Conservation (phyloP, 92 coral and sea anemone genomes). For the Siderastrea radians region DNA sequence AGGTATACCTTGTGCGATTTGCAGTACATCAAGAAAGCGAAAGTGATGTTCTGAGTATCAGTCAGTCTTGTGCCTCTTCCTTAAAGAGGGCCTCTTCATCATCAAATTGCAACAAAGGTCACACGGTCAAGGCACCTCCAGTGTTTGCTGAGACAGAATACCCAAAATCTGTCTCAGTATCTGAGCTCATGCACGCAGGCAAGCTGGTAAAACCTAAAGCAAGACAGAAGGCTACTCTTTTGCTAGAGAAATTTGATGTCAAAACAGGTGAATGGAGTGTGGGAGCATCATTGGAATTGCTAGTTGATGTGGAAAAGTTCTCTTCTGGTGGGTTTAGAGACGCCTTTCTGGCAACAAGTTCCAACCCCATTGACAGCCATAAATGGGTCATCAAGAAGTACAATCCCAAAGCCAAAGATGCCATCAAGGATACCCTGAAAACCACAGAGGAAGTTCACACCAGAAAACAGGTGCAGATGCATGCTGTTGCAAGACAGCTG, state of each 20-base stretch:
- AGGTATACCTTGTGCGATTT: too few species aligned
- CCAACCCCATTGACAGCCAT: conserved; percentile 1
- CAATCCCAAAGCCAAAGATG: conserved; percentile 40
- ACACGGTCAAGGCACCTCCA: too few species aligned
- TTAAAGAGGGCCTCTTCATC: too few species aligned
- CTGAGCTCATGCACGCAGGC: conserved; percentile 68
- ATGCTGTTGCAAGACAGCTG: conserved; percentile 70
- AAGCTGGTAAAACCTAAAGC: conserved; percentile 72
- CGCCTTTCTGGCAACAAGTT: conserved; percentile 66
- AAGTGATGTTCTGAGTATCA: too few species aligned
- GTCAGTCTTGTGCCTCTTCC: too few species aligned
- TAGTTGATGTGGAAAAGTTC: conserved; percentile 11
- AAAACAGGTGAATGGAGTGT: conserved; percentile 7
- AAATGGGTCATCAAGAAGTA: conserved; percentile 75
- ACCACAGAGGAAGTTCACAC: conserved; percentile 67
- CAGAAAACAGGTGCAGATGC: conserved; percentile 79
- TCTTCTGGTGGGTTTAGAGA: conserved; percentile 7
- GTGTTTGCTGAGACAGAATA: too few species aligned
- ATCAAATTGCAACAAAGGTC: too few species aligned
- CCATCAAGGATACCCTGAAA: conserved; percentile 50
- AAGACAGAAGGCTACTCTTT: conserved; percentile 8
- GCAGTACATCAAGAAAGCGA: too few species aligned
- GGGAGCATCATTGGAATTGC: neutral
- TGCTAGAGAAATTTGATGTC: conserved; percentile 16
- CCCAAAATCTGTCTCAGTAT: conserved; percentile 66